Conservation (phyloP, 2,888 invertebrate species). For the Apamea monoglypha region DNA sequence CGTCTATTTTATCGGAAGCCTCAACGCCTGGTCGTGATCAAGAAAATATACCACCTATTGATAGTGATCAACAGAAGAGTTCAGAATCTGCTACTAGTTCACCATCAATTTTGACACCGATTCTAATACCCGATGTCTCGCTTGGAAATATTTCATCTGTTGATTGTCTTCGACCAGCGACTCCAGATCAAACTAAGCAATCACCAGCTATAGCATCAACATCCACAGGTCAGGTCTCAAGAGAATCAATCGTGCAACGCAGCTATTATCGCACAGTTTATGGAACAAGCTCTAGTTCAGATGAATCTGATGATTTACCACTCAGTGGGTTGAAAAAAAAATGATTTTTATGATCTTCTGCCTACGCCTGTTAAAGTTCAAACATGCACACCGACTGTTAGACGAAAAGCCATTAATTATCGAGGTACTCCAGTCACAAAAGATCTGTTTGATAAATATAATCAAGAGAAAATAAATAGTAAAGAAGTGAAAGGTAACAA, state of each 20-base stretch:
- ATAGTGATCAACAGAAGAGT: slow-evolving; percentile 2
- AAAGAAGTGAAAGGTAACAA: no score
- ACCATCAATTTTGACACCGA: neutral
- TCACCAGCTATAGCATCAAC: slow-evolving; percentile 1
- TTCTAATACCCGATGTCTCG: neutral
- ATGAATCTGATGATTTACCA: neutral
- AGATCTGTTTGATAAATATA: no score
- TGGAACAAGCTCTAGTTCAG: neutral
- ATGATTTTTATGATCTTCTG: no score
- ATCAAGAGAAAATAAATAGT: no score
- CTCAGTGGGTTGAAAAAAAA: neutral
- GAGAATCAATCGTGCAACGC: neutral
- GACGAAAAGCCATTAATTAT: no score
- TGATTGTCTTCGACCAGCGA: neutral
- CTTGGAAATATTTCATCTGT: neutral
- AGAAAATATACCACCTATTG: slow-evolving; percentile 3
- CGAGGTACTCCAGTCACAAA: no score
- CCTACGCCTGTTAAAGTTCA: no score
- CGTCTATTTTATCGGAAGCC: neutral
- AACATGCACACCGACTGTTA: no score
- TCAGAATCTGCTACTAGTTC: neutral
- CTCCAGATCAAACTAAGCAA: no score
- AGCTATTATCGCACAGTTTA: slow-evolving; percentile 6
- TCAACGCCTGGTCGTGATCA: neutral
- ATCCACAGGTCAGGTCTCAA: slow-evolving; percentile 1